Conservation (phyloP, 2,797 vertebrate genomes). For the Coranthus polyacanthus region DNA sequence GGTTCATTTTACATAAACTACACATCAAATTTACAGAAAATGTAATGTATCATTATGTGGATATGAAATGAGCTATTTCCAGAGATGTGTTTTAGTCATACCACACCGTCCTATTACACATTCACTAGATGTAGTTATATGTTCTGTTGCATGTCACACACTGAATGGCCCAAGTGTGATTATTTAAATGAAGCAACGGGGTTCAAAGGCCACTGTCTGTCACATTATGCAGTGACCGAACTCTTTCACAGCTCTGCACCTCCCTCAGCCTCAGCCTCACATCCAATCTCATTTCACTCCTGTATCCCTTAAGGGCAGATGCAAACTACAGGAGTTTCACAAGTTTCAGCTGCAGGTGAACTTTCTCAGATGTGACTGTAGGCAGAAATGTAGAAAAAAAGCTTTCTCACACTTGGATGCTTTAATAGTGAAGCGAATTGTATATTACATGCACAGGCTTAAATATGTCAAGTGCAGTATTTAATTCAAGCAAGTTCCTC, state of each 20-base stretch:
- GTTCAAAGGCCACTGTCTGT: conserved; percentile 10
- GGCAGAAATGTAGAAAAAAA: conserved; percentile 3
- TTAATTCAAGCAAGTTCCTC: conserved; percentile 8
- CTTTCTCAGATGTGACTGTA: background rate
- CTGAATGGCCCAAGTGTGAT: background rate
- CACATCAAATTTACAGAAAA: too few relatives aligned
- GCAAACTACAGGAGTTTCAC: background rate
- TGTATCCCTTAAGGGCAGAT: conserved; percentile 6
- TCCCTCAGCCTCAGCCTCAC: conserved; percentile 12
- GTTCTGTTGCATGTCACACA: background rate
- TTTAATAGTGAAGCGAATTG: background rate
- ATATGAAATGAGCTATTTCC: too few relatives aligned
- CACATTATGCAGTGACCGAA: background rate
- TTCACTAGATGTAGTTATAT: background rate
- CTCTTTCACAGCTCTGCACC: conserved; percentile 1
- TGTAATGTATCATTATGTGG: too few relatives aligned
- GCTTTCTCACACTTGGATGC: too few relatives aligned
- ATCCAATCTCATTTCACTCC: conserved; percentile 25
- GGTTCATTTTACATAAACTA: too few relatives aligned
- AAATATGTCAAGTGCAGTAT: conserved; percentile 3
- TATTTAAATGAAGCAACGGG: conserved; percentile 5
- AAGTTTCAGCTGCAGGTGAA: conserved; percentile 13
- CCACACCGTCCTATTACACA: too few relatives aligned
- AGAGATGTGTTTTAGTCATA: too few relatives aligned
- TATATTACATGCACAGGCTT: background rate